A percentile compares a stretch with the other conserved stretches of the same genome.
phyloP scores from a whole-genome alignment of 2,113 vertebrate genomes.

The Lepus europaeus region DNA sequence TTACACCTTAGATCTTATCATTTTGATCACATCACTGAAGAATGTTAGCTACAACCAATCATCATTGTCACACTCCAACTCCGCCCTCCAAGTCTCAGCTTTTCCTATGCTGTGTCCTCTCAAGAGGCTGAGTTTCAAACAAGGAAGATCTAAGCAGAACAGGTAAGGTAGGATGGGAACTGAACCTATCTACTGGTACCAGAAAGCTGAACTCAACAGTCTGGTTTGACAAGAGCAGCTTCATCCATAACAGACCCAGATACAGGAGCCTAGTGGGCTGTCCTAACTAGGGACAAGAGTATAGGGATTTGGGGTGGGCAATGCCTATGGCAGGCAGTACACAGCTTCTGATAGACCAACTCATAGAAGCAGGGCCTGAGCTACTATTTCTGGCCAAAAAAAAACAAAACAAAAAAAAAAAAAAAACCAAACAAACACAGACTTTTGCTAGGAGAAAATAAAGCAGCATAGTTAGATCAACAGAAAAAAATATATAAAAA shows the following conservation, averaged over 20 bases:
- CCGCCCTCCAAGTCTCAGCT: neutral
- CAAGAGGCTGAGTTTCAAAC: neutral
- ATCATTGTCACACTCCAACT: neutral
- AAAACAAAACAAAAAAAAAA: no score
- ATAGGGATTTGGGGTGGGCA: neutral
- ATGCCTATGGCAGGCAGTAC: neutral
- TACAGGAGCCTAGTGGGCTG: neutral
- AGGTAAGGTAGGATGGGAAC: neutral
- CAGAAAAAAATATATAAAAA: slow-evolving; percentile 29
- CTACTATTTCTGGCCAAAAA: neutral
- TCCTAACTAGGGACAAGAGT: neutral
- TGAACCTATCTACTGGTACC: neutral
- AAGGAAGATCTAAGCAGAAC: neutral
- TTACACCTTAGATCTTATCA: neutral
- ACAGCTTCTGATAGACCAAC: neutral
- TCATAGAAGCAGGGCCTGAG: neutral
- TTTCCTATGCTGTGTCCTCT: neutral
- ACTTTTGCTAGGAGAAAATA: neutral
- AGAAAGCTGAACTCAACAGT: neutral
- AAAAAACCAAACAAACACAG: neutral
- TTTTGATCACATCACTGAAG: neutral
- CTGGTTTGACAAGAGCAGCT: neutral
- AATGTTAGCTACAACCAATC: neutral
- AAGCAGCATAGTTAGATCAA: neutral
- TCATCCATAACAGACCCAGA: neutral